Percentiles rank a stretch among this genome's conserved stretches.
phyloP scores from a whole-genome alignment of 2,888 invertebrate species.

The Lasioglossum leucozonium region DNA sequence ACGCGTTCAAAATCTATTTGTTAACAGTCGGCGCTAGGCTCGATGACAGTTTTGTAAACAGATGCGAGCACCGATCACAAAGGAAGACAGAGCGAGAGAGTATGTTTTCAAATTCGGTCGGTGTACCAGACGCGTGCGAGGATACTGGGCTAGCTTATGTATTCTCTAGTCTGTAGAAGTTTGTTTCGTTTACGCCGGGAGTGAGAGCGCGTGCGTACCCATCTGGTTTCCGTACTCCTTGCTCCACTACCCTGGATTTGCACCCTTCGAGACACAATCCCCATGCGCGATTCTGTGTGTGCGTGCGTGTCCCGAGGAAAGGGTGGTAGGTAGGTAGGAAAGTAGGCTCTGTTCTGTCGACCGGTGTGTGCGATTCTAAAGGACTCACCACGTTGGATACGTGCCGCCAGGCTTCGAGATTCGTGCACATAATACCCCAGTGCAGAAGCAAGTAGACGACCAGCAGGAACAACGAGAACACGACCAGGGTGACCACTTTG shows the following conservation, averaged over 20 bases:
- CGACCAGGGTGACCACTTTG: conserved; percentile 73
- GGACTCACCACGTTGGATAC: conserved; percentile 86
- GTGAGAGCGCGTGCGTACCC: conserved; percentile 53
- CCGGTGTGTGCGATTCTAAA: conserved; percentile 23
- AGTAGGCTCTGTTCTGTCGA: not conserved
- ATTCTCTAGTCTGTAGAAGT: not conserved
- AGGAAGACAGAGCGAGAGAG: not conserved
- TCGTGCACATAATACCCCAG: conserved; percentile 87
- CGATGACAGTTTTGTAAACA: conserved; percentile 18
- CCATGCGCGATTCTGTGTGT: conserved; percentile 14
- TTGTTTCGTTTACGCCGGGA: conserved; percentile 14
- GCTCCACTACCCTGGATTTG: conserved; percentile 35
- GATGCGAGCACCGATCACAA: not conserved
- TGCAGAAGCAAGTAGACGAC: conserved; percentile 85
- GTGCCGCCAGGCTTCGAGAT: conserved; percentile 86
- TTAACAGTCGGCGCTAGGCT: not conserved
- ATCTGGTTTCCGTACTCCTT: conserved; percentile 10
- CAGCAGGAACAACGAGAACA: conserved; percentile 80
- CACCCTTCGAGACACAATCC: conserved; percentile 13
- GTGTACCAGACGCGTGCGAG: not conserved
- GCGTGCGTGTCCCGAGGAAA: not conserved
- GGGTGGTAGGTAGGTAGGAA: not conserved
- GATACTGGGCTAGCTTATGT: not conserved
- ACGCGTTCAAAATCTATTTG: not conserved
- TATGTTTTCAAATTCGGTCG: not conserved